Evolutionary conservation across 2,113 vertebrate genomes (phyloP).

Genomic region (Oxygymnocypris stewartii): DNA sequence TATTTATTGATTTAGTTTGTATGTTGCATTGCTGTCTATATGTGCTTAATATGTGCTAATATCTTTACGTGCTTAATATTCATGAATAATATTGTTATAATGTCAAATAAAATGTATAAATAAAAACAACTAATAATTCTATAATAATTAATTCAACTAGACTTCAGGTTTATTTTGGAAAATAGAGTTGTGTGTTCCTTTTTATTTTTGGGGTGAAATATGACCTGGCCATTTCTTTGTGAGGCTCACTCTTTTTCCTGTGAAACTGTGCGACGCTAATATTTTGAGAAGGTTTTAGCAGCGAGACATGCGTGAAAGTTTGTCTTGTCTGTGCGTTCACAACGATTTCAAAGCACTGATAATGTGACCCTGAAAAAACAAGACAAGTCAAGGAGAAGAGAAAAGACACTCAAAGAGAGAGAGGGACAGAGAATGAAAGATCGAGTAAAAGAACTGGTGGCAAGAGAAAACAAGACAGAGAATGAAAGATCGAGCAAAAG

Average conservation of each 20-base stretch:
- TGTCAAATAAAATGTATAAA: neutral
- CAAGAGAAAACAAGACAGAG: no score
- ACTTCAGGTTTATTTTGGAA: neutral
- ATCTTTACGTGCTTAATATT: no score
- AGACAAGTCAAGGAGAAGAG: slow-evolving; percentile 21
- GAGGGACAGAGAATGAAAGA: neutral
- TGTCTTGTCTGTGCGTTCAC: slow-evolving; percentile 4
- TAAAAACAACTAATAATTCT: neutral
- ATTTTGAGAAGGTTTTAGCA: neutral
- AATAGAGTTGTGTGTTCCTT: neutral
- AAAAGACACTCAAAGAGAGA: slow-evolving; percentile 7
- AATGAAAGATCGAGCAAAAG: no score
- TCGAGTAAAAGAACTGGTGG: neutral
- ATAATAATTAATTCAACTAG: neutral
- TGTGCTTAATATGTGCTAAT: no score
- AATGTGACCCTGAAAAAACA: slow-evolving; percentile 41
- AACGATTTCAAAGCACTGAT: slow-evolving; percentile 29
- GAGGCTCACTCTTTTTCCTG: neutral
- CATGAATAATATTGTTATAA: no score
- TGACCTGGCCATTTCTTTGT: neutral
- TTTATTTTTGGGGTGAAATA: neutral
- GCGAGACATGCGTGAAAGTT: slow-evolving; percentile 3
- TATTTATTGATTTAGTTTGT: no score
- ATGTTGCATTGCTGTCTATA: no score
- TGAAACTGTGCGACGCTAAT: neutral